Evolutionary conservation across 2,113 vertebrate species (phyloP), one percentile per base, ranked within the genome.

Genomic region (Astur gentilis): DNA sequence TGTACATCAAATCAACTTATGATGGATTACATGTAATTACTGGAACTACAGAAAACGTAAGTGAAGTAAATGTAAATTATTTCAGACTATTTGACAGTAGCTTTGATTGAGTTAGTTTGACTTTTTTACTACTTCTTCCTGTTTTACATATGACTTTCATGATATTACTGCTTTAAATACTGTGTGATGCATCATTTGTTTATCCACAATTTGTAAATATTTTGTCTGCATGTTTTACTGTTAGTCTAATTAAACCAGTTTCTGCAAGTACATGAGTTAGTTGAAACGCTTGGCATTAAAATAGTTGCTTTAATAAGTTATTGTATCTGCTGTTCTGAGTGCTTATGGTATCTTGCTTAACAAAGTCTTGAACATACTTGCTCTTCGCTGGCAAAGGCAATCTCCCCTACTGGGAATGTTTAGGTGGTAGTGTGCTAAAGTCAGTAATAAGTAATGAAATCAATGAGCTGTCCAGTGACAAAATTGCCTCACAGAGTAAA

Each of bases 1-100:
- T 99, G 98, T 99, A 99, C 97, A 99, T 99, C 96, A 99, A 99
- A 89, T 99, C 99, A 75, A 99, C 99, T 26, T 99, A 99, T 40
- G 99, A 99, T 52, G 99, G 99, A 27, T 97, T 99, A 31, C 99
- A 99, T 47, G 98, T 99, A 94, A 99, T 99, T 97, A 99, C 99
- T 7, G 99, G 99, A 81, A 99, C 99, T 45, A 99, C 99, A 11
- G 99, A 99, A 98, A 98, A 99, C 0, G 99, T 99, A 98, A 99
- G 99, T 99, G 60, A 76, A 71, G 47, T 40, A 60, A 86, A 75
- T 34, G 14, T 85, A 65, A 42, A 49, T 85, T 82, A 75, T 58
- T 31, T 82, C 65, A 36, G 52, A 14, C 36, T 94, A 12, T 50
- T 61, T 71, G 83, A 73, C 34, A 70, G 32, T 42, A 72, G 27